Conservation (phyloP, 1,140 invertebrate genomes). For the Aphaenogaster ashmeadi region DNA sequence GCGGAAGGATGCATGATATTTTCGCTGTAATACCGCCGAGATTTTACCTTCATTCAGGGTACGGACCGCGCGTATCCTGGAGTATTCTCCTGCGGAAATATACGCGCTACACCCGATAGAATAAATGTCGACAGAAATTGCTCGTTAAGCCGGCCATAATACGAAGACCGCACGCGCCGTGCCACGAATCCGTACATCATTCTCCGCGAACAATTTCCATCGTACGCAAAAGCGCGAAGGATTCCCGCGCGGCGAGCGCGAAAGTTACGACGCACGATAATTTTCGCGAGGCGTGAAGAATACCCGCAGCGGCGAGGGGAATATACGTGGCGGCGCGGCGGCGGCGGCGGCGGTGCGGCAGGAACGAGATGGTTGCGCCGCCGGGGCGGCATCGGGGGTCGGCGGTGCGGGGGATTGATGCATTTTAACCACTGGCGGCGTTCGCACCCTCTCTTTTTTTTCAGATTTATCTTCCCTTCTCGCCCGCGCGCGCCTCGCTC, state of each 20-base stretch:
- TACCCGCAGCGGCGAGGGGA: constrained; percentile 23
- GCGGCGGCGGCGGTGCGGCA: background rate
- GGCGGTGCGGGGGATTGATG: constrained; percentile 61
- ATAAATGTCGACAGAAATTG: constrained; percentile 67
- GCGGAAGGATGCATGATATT: background rate
- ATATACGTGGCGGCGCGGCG: background rate
- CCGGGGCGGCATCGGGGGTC: background rate
- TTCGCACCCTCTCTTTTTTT: constrained; percentile 48
- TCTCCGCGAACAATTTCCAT: constrained; percentile 65
- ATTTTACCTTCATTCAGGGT: constrained; percentile 14
- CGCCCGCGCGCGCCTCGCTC: constrained; percentile 20
- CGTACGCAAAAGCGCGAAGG: constrained; percentile 65
- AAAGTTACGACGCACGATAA: constrained; percentile 70
- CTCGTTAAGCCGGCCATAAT: constrained; percentile 68
- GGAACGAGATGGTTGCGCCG: constrained; percentile 18
- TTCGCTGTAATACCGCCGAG: constrained; percentile 6
- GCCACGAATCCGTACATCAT: constrained; percentile 68
- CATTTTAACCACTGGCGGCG: constrained; percentile 66
- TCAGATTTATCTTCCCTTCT: constrained; percentile 71
- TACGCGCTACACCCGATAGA: constrained; percentile 53
- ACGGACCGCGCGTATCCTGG: background rate
- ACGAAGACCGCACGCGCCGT: constrained; percentile 56
- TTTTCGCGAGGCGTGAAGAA: constrained; percentile 69
- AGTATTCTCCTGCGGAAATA: constrained; percentile 12
- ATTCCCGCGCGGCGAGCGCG: constrained; percentile 52